Percentiles rank a stretch among this genome's conserved stretches.
Conservation (phyloP, 2,797 vertebrate species). For the Macrochelys suwanniensis region DNA sequence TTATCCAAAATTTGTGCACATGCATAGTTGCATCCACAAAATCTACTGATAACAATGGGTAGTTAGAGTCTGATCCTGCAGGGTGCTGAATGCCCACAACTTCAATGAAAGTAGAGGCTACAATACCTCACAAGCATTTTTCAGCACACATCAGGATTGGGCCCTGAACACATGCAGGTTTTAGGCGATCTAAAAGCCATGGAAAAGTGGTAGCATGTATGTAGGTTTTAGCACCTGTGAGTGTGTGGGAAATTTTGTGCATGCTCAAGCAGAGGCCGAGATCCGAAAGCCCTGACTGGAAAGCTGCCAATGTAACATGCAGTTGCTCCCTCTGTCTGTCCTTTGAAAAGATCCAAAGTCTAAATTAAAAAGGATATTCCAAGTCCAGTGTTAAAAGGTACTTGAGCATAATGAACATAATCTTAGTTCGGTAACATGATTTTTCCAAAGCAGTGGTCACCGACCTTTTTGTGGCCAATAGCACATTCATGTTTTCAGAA, state of each 20-base stretch:
- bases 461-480: too few relatives aligned
- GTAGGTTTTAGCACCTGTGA: not conserved
- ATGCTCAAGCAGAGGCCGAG: not conserved
- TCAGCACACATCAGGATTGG: accelerated
- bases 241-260: not conserved
- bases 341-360: not conserved
- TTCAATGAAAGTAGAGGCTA: accelerated
- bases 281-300: not conserved
- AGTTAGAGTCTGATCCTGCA: not conserved
- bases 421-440: constrained; percentile 56
- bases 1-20: accelerated
- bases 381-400: constrained; percentile 7
- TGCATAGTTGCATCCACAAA: not conserved
- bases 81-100: not conserved
- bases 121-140: accelerated
- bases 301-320: not conserved
- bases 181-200: not conserved
- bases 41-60: not conserved
- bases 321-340: not conserved
- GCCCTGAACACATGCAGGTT: not conserved
- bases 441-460: constrained; percentile 67
- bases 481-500: too few relatives aligned
- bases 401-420: constrained; percentile 59
- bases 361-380: not conserved
- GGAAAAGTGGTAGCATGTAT: not conserved